These are phyloP conservation scores for Neostethus bicornis DNA, from an alignment of 2,797 vertebrate species.

Conservation along the genomic window DNA sequence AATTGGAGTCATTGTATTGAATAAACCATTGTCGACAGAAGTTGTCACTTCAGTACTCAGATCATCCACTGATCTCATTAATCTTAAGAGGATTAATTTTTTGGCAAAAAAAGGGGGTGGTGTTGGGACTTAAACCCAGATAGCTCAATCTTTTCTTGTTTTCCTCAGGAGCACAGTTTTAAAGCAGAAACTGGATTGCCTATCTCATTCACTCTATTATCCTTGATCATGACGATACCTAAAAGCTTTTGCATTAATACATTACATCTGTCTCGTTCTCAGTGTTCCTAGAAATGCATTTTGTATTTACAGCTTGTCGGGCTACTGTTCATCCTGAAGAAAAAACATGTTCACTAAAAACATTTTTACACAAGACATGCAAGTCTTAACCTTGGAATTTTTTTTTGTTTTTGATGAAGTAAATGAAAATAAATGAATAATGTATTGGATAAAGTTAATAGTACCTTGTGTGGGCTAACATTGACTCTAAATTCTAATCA, in stretches of 20 bases:
- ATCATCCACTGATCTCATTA: background rate
- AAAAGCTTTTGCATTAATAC: background rate
- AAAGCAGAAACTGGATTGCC: constrained; percentile 13
- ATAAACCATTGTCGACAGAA: too few species aligned
- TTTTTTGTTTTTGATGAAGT: background rate
- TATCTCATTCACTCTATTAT: background rate
- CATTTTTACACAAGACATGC: too few species aligned
- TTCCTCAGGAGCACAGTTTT: too few species aligned
- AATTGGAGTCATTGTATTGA: background rate
- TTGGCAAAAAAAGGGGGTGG: background rate
- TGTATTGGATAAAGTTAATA: too few species aligned
- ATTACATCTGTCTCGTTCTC: background rate
- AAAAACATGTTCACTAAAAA: constrained; percentile 8
- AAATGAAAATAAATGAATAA: too few species aligned
- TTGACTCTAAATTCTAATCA: too few species aligned
- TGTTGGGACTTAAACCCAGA: constrained; percentile 30
- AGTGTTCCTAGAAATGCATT: constrained; percentile 4
- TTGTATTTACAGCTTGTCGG: constrained; percentile 9
- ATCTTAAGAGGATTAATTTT: too few species aligned
- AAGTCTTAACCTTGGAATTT: too few species aligned
- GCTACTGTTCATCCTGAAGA: background rate
- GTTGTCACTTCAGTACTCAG: background rate
- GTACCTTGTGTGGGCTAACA: too few species aligned
- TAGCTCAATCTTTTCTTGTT: too few species aligned
- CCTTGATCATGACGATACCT: background rate